Conservation (phyloP, 2,888 invertebrate species). For the Plutella xylostella region DNA sequence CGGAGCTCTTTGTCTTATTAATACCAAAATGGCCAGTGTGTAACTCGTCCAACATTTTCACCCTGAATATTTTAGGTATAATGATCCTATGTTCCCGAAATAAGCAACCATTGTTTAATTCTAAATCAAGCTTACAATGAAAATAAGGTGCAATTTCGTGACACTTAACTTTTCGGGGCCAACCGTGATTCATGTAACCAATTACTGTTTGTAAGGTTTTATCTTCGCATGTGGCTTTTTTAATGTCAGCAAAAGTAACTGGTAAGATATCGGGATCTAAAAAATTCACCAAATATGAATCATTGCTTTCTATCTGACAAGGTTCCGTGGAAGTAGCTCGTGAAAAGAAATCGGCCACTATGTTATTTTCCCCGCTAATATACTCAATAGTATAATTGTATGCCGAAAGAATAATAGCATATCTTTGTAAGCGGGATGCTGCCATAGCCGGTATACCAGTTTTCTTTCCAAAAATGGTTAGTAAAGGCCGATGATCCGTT, state of each 20-base stretch:
- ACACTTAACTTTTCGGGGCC: slow-evolving; percentile 9
- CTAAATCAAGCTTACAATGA: slow-evolving; percentile 2
- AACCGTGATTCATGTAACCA: slow-evolving; percentile 6
- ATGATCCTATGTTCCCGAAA: slow-evolving; percentile 5
- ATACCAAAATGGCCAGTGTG: too few species aligned
- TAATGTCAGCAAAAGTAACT: neutral
- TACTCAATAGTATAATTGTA: slow-evolving; percentile 1
- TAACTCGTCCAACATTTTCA: neutral
- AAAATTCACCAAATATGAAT: neutral
- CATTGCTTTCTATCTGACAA: too few species aligned
- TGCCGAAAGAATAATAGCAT: slow-evolving; percentile 1
- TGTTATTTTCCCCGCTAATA: neutral
- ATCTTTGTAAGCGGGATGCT: too few species aligned
- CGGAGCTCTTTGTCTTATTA: slow-evolving; percentile 1
- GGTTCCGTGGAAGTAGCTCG: neutral
- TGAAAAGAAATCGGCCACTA: slow-evolving; percentile 4
- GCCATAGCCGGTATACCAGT: neutral
- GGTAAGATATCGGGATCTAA: neutral
- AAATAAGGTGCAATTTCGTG: slow-evolving; percentile 6
- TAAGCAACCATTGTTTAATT: slow-evolving; percentile 2
- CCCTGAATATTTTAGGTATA: neutral
- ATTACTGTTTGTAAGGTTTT: neutral
- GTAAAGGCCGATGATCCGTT: neutral
- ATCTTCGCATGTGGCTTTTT: neutral
- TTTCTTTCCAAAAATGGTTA: neutral